Conservation (phyloP, 2,113 vertebrate genomes). For the Pelmatolapia mariae region DNA sequence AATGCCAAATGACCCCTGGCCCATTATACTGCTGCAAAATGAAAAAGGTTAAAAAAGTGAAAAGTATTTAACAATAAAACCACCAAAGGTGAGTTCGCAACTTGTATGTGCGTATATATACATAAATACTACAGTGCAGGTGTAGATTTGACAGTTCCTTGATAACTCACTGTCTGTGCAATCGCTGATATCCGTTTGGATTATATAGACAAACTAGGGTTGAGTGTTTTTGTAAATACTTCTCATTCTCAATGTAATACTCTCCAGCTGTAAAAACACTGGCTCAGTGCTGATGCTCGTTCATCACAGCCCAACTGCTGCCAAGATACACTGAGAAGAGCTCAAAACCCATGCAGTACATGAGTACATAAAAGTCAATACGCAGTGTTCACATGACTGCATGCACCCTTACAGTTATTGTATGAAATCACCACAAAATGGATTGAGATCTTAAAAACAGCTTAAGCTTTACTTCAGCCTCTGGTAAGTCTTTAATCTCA, state of each 20-base stretch:
- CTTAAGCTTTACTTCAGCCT: not conserved
- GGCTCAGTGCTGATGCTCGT: slow-evolving; percentile 15
- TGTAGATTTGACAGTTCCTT: not conserved
- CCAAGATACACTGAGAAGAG: slow-evolving; percentile 35
- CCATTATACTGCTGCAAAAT: not conserved
- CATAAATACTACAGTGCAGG: not conserved
- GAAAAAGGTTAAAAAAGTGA: not conserved
- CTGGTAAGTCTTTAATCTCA: not conserved
- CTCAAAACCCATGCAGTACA: not conserved
- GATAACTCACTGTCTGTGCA: not conserved
- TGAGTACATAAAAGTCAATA: not conserved
- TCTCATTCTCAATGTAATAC: slow-evolving; percentile 33
- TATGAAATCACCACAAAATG: not conserved
- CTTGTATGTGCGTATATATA: not conserved
- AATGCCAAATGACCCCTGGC: slow-evolving; percentile 21
- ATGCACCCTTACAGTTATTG: not conserved
- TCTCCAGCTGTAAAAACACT: slow-evolving; percentile 57
- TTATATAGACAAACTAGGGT: slow-evolving; percentile 22
- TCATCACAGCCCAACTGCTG: slow-evolving; percentile 18
- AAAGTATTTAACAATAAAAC: not conserved
- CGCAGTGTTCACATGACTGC: not conserved
- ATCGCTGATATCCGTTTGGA: slow-evolving; percentile 1
- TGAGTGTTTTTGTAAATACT: slow-evolving; percentile 38
- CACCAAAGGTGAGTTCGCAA: not conserved
- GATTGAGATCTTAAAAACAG: not conserved